Evolutionary conservation across 2,888 invertebrate genomes (phyloP).

Genomic region (Notodonta ziczac): DNA sequence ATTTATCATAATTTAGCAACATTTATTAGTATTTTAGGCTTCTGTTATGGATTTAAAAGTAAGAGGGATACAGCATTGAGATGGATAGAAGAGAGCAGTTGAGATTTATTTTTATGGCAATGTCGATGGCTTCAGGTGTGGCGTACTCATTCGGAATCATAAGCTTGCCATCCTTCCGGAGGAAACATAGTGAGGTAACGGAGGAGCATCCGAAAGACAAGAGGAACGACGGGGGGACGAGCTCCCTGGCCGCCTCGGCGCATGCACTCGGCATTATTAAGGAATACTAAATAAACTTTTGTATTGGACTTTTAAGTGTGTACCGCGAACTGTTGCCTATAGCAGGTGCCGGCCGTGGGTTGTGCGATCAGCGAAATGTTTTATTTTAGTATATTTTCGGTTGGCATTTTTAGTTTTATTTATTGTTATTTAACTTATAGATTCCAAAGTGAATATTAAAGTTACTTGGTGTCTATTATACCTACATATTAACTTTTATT

Average conservation of each 20-base stretch:
- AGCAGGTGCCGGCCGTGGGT: not conserved
- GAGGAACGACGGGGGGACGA: slow-evolving; percentile 33
- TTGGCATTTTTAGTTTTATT: slow-evolving; percentile 7
- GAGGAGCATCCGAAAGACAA: slow-evolving; percentile 38
- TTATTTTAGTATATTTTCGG: not conserved
- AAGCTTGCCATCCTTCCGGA: slow-evolving; percentile 35
- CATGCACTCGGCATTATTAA: not conserved
- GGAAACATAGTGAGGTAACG: slow-evolving; percentile 13
- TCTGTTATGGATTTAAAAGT: slow-evolving; percentile 47
- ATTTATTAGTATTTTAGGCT: slow-evolving; percentile 14
- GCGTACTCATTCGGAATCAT: slow-evolving; percentile 65
- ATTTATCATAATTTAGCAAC: slow-evolving; percentile 12
- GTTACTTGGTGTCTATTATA: slow-evolving; percentile 7
- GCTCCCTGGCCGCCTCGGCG: not conserved
- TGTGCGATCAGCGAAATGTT: not conserved
- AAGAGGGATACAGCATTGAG: slow-evolving; percentile 30
- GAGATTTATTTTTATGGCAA: slow-evolving; percentile 57
- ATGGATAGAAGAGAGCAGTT: slow-evolving; percentile 68
- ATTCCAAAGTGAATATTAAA: slow-evolving; percentile 7
- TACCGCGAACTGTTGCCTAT: not conserved
- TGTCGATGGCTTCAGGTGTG: slow-evolving; percentile 62
- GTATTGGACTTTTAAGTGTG: slow-evolving; percentile 4
- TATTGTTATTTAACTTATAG: slow-evolving; percentile 2
- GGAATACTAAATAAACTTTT: not conserved
- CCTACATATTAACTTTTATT: not conserved